Conservation (phyloP, 2,888 invertebrate genomes). For the Drosophila nigricruria region DNA sequence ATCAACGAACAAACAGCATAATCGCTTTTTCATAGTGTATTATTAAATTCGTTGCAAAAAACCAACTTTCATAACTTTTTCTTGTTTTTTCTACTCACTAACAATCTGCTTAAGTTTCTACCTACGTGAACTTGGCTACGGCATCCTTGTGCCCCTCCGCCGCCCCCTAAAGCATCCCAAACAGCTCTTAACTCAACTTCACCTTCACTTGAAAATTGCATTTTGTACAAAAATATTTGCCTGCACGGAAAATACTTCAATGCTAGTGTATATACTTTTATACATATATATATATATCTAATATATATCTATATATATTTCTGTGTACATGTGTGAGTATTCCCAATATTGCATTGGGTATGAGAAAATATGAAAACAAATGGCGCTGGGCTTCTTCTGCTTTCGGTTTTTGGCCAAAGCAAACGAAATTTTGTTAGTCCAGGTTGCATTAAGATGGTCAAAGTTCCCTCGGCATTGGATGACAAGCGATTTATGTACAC, state of each 20-base stretch:
- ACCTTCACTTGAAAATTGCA: conserved; percentile 72
- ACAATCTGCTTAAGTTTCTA: conserved; percentile 70
- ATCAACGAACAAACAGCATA: not conserved
- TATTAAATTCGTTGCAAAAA: conserved; percentile 12
- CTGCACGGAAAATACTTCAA: conserved; percentile 42
- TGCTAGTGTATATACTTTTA: not conserved
- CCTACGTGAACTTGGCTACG: conserved; percentile 34
- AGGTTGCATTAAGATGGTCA: conserved; percentile 23
- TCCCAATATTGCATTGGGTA: conserved; percentile 8
- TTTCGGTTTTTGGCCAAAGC: conserved; percentile 56
- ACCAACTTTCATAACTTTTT: conserved; percentile 12
- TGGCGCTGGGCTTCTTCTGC: conserved; percentile 52
- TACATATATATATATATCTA: not conserved
- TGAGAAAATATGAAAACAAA: conserved; percentile 74
- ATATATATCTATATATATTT: not conserved
- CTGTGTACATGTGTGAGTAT: conserved; percentile 11
- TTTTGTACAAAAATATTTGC: conserved; percentile 70
- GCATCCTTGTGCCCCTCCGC: not conserved
- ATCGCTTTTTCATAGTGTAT: conserved; percentile 7
- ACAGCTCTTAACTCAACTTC: conserved; percentile 59
- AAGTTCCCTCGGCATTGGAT: conserved; percentile 14
- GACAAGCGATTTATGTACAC: conserved; percentile 46
- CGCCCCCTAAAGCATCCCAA: conserved; percentile 1
- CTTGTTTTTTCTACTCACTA: conserved; percentile 43
- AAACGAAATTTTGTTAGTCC: conserved; percentile 42